phyloP scores from a whole-genome alignment of 2,888 invertebrate species.

The Dolomedes plantarius region DNA sequence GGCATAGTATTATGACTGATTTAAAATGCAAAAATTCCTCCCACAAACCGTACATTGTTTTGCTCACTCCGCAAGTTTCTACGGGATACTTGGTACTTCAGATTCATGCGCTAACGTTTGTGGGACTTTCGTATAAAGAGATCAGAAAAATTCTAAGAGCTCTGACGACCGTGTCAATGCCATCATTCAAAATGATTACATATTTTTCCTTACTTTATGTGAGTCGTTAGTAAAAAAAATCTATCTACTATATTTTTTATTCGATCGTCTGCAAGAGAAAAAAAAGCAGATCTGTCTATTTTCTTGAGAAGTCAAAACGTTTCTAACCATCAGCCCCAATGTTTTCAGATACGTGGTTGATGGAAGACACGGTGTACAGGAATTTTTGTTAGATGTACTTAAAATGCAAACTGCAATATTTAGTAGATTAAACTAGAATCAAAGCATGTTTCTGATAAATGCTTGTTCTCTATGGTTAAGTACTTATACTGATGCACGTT shows the following conservation, averaged over 20 bases:
- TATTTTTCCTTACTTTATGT: not conserved
- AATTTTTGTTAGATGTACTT: slow-evolving; percentile 39
- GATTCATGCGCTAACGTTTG: not conserved
- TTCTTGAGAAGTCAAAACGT: not conserved
- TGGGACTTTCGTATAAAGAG: not conserved
- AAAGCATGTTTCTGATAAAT: slow-evolving; percentile 52
- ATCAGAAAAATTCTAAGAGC: not conserved
- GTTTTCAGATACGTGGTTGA: not conserved
- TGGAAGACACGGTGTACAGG: not conserved
- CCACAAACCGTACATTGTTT: not conserved
- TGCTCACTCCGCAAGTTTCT: not conserved
- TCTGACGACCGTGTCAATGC: not conserved
- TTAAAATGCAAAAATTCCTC: not conserved
- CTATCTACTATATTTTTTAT: slow-evolving; percentile 7
- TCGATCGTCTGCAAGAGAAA: not conserved
- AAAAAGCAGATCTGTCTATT: not conserved
- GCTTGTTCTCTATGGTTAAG: slow-evolving; percentile 54
- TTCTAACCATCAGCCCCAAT: not conserved
- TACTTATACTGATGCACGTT: slow-evolving; percentile 62
- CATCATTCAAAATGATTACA: not conserved
- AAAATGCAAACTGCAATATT: slow-evolving; percentile 30
- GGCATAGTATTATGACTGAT: not conserved
- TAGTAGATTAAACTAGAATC: slow-evolving; percentile 20
- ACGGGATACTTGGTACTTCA: not conserved
- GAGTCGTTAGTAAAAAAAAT: not conserved